phyloP scores from a whole-genome alignment of 2,113 vertebrate species.

The Megaceryle maxima region DNA sequence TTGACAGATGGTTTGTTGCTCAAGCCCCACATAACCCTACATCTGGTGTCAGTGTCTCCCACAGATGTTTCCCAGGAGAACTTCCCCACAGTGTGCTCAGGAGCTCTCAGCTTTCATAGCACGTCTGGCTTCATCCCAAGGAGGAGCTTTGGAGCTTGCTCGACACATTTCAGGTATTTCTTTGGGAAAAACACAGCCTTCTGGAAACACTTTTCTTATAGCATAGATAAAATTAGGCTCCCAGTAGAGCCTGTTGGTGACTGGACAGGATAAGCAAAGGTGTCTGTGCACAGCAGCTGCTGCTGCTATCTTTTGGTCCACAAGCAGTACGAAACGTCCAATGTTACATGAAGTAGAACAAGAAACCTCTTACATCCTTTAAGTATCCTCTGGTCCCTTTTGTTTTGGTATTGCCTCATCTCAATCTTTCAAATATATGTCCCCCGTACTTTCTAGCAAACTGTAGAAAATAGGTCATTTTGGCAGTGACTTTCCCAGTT shows the following conservation, averaged over 20 bases:
- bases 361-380: background rate
- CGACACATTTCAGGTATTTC: rapidly evolving
- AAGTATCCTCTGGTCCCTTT: background rate
- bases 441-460: background rate
- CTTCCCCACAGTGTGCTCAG: rapidly evolving
- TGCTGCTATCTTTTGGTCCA: background rate
- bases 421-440: background rate
- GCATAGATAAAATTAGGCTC: background rate
- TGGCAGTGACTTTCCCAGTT: background rate
- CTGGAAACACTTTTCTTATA: background rate
- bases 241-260: background rate
- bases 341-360: background rate
- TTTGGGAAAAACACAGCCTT: background rate
- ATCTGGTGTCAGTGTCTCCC: background rate
- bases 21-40: background rate
- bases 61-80: conserved; percentile 17
- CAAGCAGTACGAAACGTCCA: background rate
- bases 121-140: rapidly evolving
- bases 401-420: background rate
- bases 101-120: background rate
- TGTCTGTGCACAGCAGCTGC: background rate
- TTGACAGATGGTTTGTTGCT: conserved; percentile 44
- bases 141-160: background rate
- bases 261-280: background rate
- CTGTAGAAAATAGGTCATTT: background rate